These are phyloP conservation scores for Callipepla squamata DNA, from an alignment of 2,113 vertebrate species.

Conservation along the genomic window DNA sequence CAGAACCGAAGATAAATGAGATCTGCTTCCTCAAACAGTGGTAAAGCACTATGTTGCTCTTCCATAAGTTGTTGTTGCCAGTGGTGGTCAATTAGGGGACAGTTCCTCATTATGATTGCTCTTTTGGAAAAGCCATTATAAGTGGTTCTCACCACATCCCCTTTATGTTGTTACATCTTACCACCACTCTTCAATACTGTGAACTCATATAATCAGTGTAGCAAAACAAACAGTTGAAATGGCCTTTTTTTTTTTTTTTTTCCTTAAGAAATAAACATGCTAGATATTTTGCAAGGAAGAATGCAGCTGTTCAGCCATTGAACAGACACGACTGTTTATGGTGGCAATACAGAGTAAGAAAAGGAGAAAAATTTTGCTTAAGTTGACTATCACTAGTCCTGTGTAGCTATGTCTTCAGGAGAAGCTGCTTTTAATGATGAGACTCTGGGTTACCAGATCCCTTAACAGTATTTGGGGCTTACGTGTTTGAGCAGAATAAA, in stretches of 20 bases:
- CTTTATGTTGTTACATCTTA: neutral
- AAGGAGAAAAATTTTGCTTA: neutral
- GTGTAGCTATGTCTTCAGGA: neutral
- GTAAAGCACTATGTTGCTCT: neutral
- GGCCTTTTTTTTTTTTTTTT: neutral
- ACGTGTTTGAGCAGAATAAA: neutral
- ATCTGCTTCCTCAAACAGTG: neutral
- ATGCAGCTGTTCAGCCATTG: neutral
- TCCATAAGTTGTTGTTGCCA: slow-evolving; percentile 10
- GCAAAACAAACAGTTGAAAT: neutral
- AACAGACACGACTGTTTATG: neutral
- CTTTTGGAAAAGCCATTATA: slow-evolving; percentile 9
- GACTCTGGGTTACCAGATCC: neutral
- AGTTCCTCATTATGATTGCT: neutral
- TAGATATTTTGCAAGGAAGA: neutral
- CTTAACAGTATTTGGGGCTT: neutral
- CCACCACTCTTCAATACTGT: neutral
- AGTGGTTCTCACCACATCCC: slow-evolving; percentile 41
- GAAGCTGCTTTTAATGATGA: neutral
- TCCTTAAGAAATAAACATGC: neutral
- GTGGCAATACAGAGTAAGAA: neutral
- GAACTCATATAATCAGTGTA: neutral
- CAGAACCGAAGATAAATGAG: neutral
- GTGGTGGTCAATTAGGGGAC: neutral
- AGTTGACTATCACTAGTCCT: neutral